A percentile compares a stretch with the other conserved stretches of the same genome.
These are phyloP conservation scores for Caenorhabditis doughertyi DNA, from an alignment of 2,888 invertebrate species.

Conservation along the genomic window DNA sequence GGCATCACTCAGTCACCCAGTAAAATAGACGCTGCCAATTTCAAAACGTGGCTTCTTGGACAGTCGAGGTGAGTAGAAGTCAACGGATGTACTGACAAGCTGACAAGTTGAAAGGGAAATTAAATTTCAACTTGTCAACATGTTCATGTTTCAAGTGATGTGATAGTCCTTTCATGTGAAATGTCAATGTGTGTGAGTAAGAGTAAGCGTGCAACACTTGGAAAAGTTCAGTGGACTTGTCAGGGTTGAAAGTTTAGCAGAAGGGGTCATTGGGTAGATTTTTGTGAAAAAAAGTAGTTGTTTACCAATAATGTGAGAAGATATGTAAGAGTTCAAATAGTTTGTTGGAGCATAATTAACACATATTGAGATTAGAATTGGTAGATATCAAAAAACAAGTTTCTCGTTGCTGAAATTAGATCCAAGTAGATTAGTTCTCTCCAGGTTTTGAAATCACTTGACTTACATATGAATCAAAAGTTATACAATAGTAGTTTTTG, in stretches of 20 bases:
- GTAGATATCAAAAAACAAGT: no score
- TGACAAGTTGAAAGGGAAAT: slow-evolving; percentile 50
- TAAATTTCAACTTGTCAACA: slow-evolving; percentile 44
- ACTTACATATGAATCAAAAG: no score
- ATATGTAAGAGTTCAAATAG: no score
- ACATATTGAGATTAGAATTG: no score
- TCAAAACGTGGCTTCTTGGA: slow-evolving; percentile 82
- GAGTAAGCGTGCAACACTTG: neutral
- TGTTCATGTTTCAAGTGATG: slow-evolving; percentile 44
- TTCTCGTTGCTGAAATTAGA: no score
- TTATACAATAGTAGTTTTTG: neutral
- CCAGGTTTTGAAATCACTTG: no score
- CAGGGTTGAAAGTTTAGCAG: neutral
- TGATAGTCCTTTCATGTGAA: slow-evolving; percentile 28
- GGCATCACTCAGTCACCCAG: slow-evolving; percentile 82
- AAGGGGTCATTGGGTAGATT: no score
- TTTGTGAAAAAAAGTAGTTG: no score
- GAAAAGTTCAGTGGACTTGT: slow-evolving; percentile 1
- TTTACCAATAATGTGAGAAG: no score
- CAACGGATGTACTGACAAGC: slow-evolving; percentile 31
- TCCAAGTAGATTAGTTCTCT: no score
- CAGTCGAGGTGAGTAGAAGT: slow-evolving; percentile 78
- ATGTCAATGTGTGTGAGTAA: slow-evolving; percentile 2
- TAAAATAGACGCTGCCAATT: slow-evolving; percentile 83
- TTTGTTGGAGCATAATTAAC: no score